Conservation (phyloP, 1,140 invertebrate genomes). For the Aleiodes sp. region DNA sequence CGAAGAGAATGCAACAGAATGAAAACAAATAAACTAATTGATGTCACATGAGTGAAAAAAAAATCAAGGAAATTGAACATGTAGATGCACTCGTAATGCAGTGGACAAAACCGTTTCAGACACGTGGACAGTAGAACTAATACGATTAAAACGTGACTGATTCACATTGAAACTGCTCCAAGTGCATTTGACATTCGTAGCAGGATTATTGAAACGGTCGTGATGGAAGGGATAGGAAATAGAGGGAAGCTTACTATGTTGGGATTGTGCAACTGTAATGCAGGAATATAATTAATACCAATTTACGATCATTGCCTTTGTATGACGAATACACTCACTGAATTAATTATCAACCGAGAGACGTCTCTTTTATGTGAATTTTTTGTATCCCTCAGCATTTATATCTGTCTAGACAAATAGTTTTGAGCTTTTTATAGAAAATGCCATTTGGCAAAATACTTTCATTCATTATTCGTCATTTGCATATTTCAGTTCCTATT, state of each 20-base stretch:
- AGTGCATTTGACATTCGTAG: constrained; percentile 3
- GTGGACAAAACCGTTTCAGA: neutral
- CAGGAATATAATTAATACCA: neutral
- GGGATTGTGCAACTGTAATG: neutral
- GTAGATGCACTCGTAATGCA: neutral
- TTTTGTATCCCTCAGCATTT: neutral
- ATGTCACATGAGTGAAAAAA: neutral
- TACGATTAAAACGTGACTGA: constrained; percentile 33
- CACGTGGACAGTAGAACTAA: constrained; percentile 20
- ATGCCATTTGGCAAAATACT: neutral
- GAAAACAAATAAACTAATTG: too few species aligned
- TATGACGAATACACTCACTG: neutral
- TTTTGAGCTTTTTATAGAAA: neutral
- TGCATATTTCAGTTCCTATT: neutral
- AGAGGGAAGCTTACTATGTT: too few species aligned
- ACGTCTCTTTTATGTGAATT: neutral
- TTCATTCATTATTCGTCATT: neutral
- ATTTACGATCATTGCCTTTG: constrained; percentile 6
- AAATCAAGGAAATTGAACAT: neutral
- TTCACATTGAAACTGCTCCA: constrained; percentile 25
- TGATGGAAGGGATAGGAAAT: too few species aligned
- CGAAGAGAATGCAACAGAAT: too few species aligned
- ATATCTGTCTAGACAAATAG: neutral
- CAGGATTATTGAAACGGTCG: neutral
- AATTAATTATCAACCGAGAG: neutral